These are phyloP conservation scores for Leptura quadrifasciata DNA, from an alignment of 2,888 invertebrate genomes.

Conservation along the genomic window DNA sequence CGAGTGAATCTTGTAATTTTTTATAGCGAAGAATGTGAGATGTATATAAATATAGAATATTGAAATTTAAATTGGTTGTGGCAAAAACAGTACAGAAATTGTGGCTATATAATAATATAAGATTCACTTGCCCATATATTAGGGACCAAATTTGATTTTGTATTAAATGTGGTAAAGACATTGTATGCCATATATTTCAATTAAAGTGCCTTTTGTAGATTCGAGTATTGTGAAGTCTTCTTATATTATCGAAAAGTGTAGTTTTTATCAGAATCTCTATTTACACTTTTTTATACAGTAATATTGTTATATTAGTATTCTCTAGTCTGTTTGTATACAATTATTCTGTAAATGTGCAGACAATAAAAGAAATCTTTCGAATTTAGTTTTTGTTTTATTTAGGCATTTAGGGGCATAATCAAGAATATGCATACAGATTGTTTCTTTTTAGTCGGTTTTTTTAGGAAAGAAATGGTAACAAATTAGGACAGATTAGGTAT, in stretches of 20 bases:
- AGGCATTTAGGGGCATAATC: background rate
- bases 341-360: constrained; percentile 40
- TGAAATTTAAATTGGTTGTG: background rate
- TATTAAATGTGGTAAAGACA: constrained; percentile 41
- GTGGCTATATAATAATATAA: background rate
- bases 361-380: constrained; percentile 32
- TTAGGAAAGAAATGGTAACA: too few relatives aligned
- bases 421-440: too few relatives aligned
- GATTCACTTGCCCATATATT: constrained; percentile 24
- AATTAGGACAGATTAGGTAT: too few relatives aligned
- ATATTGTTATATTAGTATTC: constrained; percentile 37
- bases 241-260: constrained; percentile 36
- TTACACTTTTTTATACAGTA: constrained; percentile 42
- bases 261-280: constrained; percentile 35
- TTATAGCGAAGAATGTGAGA: background rate
- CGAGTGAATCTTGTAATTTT: constrained; percentile 10
- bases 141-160: constrained; percentile 35
- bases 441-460: too few relatives aligned
- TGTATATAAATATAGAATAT: background rate
- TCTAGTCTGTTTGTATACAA: constrained; percentile 43
- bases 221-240: constrained; percentile 33
- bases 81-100: background rate
- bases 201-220: constrained; percentile 45
- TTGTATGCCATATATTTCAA: constrained; percentile 43
- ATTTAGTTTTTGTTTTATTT: constrained; percentile 34